These are phyloP conservation scores for Fragum sueziense DNA, from an alignment of 2,888 invertebrate species.

Conservation along the genomic window DNA sequence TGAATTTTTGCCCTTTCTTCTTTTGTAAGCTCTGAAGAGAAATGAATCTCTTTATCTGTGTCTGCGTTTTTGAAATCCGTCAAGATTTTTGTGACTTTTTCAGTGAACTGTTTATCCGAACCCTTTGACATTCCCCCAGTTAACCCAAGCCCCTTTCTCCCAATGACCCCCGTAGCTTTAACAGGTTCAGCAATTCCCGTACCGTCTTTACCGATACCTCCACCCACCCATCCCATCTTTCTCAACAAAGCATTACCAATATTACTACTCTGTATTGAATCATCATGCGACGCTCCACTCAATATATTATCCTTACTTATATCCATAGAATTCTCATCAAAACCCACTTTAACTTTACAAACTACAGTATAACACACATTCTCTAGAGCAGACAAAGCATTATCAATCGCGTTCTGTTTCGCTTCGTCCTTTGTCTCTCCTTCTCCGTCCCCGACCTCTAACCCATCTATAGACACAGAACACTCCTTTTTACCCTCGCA, in stretches of 20 bases:
- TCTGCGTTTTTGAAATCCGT: constrained; percentile 78
- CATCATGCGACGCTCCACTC: constrained; percentile 65
- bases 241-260: constrained; percentile 86
- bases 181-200: constrained; percentile 88
- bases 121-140: constrained; percentile 56
- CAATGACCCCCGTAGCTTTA: constrained; percentile 68
- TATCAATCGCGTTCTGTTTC: constrained; percentile 66
- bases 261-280: constrained; percentile 81
- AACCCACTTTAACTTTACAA: constrained; percentile 73
- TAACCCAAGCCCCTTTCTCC: constrained; percentile 79
- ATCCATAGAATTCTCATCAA: constrained; percentile 60
- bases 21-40: constrained; percentile 82
- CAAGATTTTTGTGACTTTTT: constrained; percentile 75
- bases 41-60: constrained; percentile 81
- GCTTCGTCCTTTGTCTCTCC: constrained; percentile 64
- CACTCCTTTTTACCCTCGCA: constrained; percentile 60
- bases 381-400: constrained; percentile 68
- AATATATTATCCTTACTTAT: constrained; percentile 71
- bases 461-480: constrained; percentile 65
- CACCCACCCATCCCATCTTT: constrained; percentile 89
- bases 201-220: constrained; percentile 86
- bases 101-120: constrained; percentile 66
- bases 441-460: constrained; percentile 63
- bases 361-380: constrained; percentile 77
- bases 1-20: constrained; percentile 83